phyloP scores from a whole-genome alignment of 2,888 invertebrate genomes.

The Callinectes sapidus region DNA sequence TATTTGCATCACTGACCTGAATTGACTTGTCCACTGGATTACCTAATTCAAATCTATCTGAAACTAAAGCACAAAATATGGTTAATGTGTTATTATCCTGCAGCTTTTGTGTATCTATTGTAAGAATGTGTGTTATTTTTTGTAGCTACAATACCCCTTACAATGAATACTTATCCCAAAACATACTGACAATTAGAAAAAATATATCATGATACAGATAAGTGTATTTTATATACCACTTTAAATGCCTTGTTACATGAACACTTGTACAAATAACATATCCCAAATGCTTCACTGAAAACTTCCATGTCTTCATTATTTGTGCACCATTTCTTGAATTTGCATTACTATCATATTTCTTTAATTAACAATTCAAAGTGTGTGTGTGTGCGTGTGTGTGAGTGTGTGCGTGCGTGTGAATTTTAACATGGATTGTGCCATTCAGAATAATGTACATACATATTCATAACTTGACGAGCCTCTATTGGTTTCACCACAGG shows the following conservation, averaged over 20 bases:
- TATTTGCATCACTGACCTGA: constrained; percentile 3
- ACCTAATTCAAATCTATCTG: background rate
- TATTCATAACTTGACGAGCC: too few relatives aligned
- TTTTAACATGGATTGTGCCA: background rate
- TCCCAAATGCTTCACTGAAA: background rate
- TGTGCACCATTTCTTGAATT: background rate
- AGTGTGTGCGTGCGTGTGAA: background rate
- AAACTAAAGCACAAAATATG: constrained; percentile 10
- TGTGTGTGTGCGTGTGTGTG: background rate
- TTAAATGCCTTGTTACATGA: background rate
- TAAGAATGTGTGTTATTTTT: background rate
- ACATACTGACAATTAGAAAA: background rate
- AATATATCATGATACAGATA: background rate
- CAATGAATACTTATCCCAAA: background rate
- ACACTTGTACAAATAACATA: constrained; percentile 22
- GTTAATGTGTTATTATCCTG: background rate
- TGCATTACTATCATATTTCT: background rate
- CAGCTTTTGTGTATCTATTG: constrained; percentile 1
- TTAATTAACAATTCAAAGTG: background rate
- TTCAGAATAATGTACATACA: too few relatives aligned
- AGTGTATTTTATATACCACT: background rate
- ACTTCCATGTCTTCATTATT: background rate
- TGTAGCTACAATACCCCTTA: background rate
- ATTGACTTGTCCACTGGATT: background rate
- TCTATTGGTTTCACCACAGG: too few relatives aligned